Base-by-base conservation (phyloP, 2,888 invertebrate species). In the Neoitamus cyanurus region DNA sequence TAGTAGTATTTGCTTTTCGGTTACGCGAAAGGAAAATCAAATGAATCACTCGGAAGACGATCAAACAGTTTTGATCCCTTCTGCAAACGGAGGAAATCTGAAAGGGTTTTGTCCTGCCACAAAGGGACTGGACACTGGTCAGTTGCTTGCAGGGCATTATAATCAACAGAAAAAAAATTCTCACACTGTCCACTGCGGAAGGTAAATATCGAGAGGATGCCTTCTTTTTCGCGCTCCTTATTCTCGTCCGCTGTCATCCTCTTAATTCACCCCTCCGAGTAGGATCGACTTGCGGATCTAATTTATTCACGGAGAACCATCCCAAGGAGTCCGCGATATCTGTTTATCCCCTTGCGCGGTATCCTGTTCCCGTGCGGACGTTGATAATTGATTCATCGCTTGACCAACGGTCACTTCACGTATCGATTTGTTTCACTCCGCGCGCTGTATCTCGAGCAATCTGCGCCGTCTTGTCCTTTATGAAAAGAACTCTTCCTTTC, bases 371-470 rank as follows among this genome's bases (percentile, higher is more conserved):
- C 37, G 2, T 83, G 36, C 28, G 9, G 75, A 78, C 31, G 46
- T 85, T 58, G 70, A 87, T 88, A 87, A 88, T 87, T 87, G 87
- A 87, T 87, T 87, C 87, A 87, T 88, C 87, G 88, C 87, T 86
- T 88, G 87, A 87, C 87, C 87, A 88, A 88, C 87, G 88, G 88
- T 87, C 88, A 88, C 84, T 87, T 80, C 83, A 85, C 73, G 68
- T 80, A 84, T 75, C 83, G 78, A 78, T 37, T 83, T 83, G 78
- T 77, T 77, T 69, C 42, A 28, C 31, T 72, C 46, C 46, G 31
- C 31, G 83, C n/a, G 25, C 48, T 78, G 30, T 78, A 58, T 58
- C 48, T 78, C 25, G 46, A 13, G 28, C 77, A 46, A 42, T 77
- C 42, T 77, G 15, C 70, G 48, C 28, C 46, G 78, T 31, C 30